phyloP scores from a whole-genome alignment of 53 echinoderm and acorn worm genomes.

The Apostichopus leukothele region DNA sequence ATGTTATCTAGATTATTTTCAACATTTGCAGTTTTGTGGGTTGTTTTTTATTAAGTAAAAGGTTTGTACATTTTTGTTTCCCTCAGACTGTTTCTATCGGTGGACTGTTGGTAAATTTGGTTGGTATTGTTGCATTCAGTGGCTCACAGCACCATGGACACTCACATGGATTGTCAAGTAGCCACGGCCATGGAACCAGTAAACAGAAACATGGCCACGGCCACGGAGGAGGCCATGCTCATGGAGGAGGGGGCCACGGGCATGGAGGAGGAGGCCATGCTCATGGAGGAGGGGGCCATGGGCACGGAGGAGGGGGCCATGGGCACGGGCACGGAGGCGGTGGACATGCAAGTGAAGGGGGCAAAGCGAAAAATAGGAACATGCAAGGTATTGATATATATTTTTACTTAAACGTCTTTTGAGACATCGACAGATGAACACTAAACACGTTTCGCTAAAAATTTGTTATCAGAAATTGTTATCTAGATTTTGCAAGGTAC shows the following conservation, averaged over 20 bases:
- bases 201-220: conserved; percentile 49
- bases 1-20: too few relatives aligned
- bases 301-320: conserved; percentile 65
- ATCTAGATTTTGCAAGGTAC: too few relatives aligned
- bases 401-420: too few relatives aligned
- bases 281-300: conserved; percentile 59
- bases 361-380: conserved; percentile 72
- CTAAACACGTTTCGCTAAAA: too few relatives aligned
- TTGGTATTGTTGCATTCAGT: conserved; percentile 93
- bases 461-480: too few relatives aligned
- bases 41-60: too few relatives aligned
- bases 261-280: conserved; percentile 69
- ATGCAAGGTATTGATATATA: conserved; percentile 81
- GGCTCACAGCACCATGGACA: conserved; percentile 75
- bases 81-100: conserved; percentile 90
- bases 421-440: too few relatives aligned
- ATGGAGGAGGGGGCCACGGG: conserved; percentile 57
- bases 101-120: conserved; percentile 90
- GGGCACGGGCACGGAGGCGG: conserved; percentile 45
- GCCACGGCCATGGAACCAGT: conserved; percentile 38
- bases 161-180: conserved; percentile 64
- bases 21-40: too few relatives aligned
- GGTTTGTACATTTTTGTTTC: not conserved
- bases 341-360: conserved; percentile 30
- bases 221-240: conserved; percentile 67